phyloP scores from a whole-genome alignment of 2,113 vertebrate genomes.

The Phylloscopus whistleri region DNA sequence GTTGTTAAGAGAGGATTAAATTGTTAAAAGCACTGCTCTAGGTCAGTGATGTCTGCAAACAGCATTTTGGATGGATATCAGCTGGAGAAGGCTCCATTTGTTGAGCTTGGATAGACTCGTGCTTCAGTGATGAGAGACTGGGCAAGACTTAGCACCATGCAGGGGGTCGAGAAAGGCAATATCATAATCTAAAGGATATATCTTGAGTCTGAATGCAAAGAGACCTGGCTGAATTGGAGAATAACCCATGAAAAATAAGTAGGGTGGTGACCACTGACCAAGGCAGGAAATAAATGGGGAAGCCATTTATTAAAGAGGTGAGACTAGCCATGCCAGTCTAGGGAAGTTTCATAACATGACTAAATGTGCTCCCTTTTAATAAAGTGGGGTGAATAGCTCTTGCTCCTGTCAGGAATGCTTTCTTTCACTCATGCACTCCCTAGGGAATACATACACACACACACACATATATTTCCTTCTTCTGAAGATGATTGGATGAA shows the following conservation, averaged over 20 bases:
- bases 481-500: background rate
- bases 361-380: background rate
- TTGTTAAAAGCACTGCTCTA: background rate
- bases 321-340: background rate
- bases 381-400: background rate
- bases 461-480: background rate
- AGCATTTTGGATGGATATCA: background rate
- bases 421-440: background rate
- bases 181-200: background rate
- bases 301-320: background rate
- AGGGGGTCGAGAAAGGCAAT: background rate
- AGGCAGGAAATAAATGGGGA: background rate
- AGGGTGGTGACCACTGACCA: background rate
- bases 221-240: background rate
- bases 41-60: background rate
- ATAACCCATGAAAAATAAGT: background rate
- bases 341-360: background rate
- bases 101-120: background rate
- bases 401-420: background rate
- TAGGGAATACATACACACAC: background rate
- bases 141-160: background rate
- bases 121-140: background rate
- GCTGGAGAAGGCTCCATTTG: background rate
- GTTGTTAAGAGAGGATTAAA: background rate
- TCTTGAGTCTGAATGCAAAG: background rate